phyloP scores from a whole-genome alignment of 2,113 vertebrate genomes.

The Dromaius novaehollandiae region DNA sequence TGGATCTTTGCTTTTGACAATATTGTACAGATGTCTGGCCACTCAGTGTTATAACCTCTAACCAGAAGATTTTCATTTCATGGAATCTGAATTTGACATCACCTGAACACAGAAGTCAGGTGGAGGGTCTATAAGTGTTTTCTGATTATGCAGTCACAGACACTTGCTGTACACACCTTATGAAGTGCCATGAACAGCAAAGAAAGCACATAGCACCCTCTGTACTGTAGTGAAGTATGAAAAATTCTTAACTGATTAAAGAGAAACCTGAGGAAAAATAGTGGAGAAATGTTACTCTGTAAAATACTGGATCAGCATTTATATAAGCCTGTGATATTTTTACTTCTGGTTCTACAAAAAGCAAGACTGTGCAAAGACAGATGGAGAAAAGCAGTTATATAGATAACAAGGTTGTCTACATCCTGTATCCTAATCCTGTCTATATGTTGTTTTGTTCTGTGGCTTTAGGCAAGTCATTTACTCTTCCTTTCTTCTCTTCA shows the following conservation, averaged over 20 bases:
- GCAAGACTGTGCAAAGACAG: background rate
- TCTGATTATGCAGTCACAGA: too few species aligned
- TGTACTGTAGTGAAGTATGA: background rate
- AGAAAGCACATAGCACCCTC: background rate
- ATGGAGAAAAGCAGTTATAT: background rate
- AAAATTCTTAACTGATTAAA: background rate
- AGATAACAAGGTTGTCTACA: fast-evolving
- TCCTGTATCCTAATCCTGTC: background rate
- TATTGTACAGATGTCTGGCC: background rate
- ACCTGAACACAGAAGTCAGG: background rate
- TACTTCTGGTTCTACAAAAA: background rate
- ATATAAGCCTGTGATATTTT: background rate
- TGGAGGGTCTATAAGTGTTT: background rate
- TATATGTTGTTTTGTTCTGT: fast-evolving
- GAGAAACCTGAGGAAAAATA: background rate
- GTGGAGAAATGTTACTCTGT: background rate
- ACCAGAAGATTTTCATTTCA: background rate
- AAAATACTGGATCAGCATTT: background rate
- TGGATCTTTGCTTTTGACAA: background rate
- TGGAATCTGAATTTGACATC: background rate
- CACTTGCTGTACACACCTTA: background rate
- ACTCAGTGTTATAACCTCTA: background rate
- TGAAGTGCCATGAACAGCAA: background rate
- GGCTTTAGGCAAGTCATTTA: background rate
- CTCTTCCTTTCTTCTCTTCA: background rate